Percentiles rank a stretch among this genome's conserved stretches.
Evolutionary conservation across 2,113 vertebrate species (phyloP).

Genomic region (Pao palembangensis): DNA sequence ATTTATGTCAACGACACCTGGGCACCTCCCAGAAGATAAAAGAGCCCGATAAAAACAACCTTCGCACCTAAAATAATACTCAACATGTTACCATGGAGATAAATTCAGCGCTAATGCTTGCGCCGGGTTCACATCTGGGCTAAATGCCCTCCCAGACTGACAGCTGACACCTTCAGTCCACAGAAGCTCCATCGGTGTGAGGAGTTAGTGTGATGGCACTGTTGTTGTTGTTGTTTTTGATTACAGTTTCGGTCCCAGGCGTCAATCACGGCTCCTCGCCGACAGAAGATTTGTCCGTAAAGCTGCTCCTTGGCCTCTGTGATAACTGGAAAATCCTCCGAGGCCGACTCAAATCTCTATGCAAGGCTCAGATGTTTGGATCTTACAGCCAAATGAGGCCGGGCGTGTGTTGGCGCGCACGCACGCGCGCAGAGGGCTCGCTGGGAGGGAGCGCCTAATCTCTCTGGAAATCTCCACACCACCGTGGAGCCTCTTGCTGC

Average conservation of each 20-base stretch:
- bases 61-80: no score
- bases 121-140: not conserved
- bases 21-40: slow-evolving; percentile 5
- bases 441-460: slow-evolving; percentile 36
- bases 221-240: slow-evolving; percentile 34
- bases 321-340: slow-evolving; percentile 55
- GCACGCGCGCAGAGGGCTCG: not conserved
- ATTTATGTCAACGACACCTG: slow-evolving; percentile 9
- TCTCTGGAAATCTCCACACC: slow-evolving; percentile 35
- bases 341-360: slow-evolving; percentile 44
- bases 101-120: not conserved
- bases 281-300: slow-evolving; percentile 60
- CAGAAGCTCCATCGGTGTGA: slow-evolving; percentile 16
- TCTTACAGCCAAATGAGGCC: slow-evolving; percentile 43
- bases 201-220: not conserved
- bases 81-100: no score
- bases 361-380: slow-evolving; percentile 27
- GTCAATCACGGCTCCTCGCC: slow-evolving; percentile 56
- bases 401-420: not conserved
- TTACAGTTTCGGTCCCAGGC: slow-evolving; percentile 31
- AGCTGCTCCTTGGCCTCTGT: slow-evolving; percentile 50
- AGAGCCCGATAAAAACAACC: not conserved
- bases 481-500: not conserved
- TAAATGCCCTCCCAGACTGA: not conserved
- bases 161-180: slow-evolving; percentile 2